Base-by-base conservation (phyloP, 2,888 invertebrate species). In the Scaptomyza polygonia region DNA sequence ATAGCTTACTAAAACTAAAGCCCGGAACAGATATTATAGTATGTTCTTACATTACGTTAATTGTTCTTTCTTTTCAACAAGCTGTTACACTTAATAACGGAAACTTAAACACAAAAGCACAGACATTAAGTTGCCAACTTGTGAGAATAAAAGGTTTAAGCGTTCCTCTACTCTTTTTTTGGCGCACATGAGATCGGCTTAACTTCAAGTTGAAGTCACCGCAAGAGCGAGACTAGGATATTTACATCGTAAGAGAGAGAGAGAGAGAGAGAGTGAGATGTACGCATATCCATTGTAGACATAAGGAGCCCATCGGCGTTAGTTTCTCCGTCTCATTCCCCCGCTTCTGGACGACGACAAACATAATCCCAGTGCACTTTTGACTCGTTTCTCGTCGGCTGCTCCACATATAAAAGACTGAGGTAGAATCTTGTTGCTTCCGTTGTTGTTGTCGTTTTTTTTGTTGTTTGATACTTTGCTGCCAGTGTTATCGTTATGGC, bases 301-400 rank as follows among this genome's bases (percentile, higher is more conserved):
- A 71, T 77, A 74, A 66, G 66, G 51, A 70, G 66, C 66, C 74
- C 62, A 64, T 56, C 68, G 73, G 54, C 64, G 62, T 72, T 64
- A 68, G 56, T 56, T 55, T 25, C 5, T 3, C 25, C 25, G 5
- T 25, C 21, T 4, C 14, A 16, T 11, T 6, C 16, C 1, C 32
- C 48, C 32, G n/a, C 18, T 25, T 5, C 25, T 25, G 5, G 4
- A 25, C 25, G 25, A 25, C 30, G 32, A 48, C 59, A 59, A 64
- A 65, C 48, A 49, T 73, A 73, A 79, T 68, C 79, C 65, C 68
- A 77, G 51, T 80, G 79, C 82, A 82, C 79, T 76, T 69, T 71
- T 79, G 79, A 70, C 79, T 82, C 27, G 56, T 29, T 62, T 75
- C 14, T 32, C 45, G 67, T 72, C 71, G 66, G 74, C 45, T 72